Base-by-base conservation (phyloP, 2,888 invertebrate genomes). In the Baccha elongata region DNA sequence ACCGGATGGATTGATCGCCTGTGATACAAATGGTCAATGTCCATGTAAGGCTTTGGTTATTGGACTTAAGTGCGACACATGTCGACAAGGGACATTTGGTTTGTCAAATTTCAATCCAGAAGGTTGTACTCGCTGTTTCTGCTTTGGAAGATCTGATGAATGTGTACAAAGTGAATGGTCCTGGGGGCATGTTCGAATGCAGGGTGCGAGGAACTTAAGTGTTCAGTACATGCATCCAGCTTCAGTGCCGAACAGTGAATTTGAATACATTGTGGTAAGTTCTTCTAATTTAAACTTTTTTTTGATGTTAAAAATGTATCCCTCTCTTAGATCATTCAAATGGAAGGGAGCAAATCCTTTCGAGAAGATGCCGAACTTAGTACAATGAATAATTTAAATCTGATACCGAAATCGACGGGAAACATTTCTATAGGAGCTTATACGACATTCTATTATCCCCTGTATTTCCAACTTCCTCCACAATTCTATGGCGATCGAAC, bases 101-200 rank as follows among this genome's bases (percentile, higher is more conserved):
- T 91, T 99, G 21, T 93, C 96, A 0, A 91, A 91, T 0, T 93
- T 94, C 48, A 97, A 96, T 90, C 94, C 95, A 0, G 93, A 93
- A 65, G 99, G 99, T 6, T 99, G 99, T 90, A 97, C 97, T 0
- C 94, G 95, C 75, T 99, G 99, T 90, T 99, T 98, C 92, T 99
- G 99, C 91, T 99, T 99, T 91, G 97, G 96, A 0, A 93, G 97
- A 87, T 95, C 96, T 55, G 92, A 94, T 3, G 92, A 93, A 65
- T 99, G 99, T 90, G 91, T 92, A 35, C 96, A 97, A 90, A 96
- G 97, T 0, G 93, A 93, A 23, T 94, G 96, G 78, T 94, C 95
- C 0, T 96, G 98, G 94, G 95, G 95, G 8, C 95, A 96, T 89
- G 93, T 96, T 42, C 93, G 94, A 87, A 92, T 93, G 79, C 91